phyloP scores from a whole-genome alignment of 2,113 vertebrate genomes.

The Myotis brandtii region DNA sequence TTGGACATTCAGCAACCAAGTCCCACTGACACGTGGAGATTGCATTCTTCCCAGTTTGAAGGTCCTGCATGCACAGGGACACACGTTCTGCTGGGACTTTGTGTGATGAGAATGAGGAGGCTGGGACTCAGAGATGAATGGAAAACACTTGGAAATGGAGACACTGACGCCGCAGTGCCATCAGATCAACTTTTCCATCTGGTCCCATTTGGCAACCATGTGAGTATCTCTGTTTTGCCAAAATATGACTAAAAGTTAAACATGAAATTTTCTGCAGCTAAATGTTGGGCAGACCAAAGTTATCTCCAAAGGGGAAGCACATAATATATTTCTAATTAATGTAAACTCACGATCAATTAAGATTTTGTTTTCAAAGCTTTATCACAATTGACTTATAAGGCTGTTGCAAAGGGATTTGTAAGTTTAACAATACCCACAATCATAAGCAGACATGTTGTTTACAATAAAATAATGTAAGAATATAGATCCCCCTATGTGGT shows the following conservation, averaged over 20 bases:
- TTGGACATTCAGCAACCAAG: background rate
- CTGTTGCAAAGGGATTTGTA: slow-evolving; percentile 3
- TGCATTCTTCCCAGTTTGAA: background rate
- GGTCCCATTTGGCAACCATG: slow-evolving; percentile 23
- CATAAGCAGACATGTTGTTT: background rate
- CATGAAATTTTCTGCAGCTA: slow-evolving; percentile 36
- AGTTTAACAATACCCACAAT: background rate
- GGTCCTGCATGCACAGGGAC: background rate
- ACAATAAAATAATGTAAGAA: background rate
- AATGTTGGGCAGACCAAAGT: slow-evolving; percentile 11
- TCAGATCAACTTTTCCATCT: slow-evolving; percentile 72
- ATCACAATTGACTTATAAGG: background rate
- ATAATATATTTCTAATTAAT: slow-evolving; percentile 13
- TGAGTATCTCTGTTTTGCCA: slow-evolving; percentile 44
- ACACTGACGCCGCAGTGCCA: background rate
- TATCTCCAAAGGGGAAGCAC: background rate
- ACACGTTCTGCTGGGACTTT: background rate
- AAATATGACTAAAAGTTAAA: slow-evolving; percentile 72
- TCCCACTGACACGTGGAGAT: background rate
- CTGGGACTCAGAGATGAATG: background rate
- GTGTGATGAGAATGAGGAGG: background rate
- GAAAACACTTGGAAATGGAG: slow-evolving; percentile 16
- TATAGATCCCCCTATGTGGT: background rate
- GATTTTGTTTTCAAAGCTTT: slow-evolving; percentile 37
- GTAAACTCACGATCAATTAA: background rate